phyloP scores from a whole-genome alignment of 2,888 invertebrate species.

The Temnothorax unifasciatus region DNA sequence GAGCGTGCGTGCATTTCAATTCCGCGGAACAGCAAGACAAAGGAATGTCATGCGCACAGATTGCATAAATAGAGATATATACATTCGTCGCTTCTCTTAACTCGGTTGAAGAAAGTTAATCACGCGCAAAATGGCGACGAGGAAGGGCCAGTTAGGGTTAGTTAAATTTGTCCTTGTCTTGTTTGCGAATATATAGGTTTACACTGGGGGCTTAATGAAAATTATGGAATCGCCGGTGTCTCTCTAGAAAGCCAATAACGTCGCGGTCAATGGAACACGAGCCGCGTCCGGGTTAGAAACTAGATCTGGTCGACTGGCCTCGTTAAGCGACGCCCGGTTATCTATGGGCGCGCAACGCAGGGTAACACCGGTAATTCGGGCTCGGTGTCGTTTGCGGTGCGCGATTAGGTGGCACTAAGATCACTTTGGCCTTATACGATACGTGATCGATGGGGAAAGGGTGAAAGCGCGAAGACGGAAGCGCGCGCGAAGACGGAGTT shows the following conservation, averaged over 20 bases:
- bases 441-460: constrained; percentile 52
- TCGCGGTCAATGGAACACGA: constrained; percentile 57
- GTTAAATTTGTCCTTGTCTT: constrained; percentile 12
- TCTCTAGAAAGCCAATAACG: constrained; percentile 50
- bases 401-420: constrained; percentile 44
- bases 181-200: constrained; percentile 18
- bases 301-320: constrained; percentile 48
- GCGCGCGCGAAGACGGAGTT: constrained; percentile 9
- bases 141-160: background rate
- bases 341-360: constrained; percentile 36
- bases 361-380: constrained; percentile 45
- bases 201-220: constrained; percentile 30
- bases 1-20: background rate
- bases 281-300: constrained; percentile 53
- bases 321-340: constrained; percentile 42
- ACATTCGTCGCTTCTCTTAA: background rate
- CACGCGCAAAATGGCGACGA: background rate
- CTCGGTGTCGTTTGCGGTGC: constrained; percentile 45
- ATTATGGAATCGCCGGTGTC: constrained; percentile 40
- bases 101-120: background rate
- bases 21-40: background rate
- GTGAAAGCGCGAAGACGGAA: constrained; percentile 50
- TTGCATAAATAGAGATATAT: background rate
- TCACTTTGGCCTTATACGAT: constrained; percentile 30
- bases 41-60: background rate